These are phyloP conservation scores for Denticeps clupeoides DNA, from an alignment of 2,797 vertebrate species.

Conservation along the genomic window DNA sequence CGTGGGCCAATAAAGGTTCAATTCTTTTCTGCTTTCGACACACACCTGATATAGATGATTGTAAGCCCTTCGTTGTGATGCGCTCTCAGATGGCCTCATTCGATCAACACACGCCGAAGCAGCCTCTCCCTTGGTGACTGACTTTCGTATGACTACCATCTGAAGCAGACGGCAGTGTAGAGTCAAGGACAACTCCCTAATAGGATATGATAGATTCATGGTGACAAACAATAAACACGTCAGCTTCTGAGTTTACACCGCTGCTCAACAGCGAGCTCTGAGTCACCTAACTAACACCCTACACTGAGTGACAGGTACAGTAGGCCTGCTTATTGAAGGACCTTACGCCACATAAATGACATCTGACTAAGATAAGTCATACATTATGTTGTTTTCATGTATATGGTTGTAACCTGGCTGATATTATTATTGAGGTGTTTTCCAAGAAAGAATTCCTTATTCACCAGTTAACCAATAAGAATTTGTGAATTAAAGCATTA, in stretches of 20 bases:
- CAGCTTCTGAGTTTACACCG: conserved; percentile 31
- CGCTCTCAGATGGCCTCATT: conserved; percentile 28
- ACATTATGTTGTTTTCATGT: too few relatives aligned
- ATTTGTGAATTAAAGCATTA: too few relatives aligned
- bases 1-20: conserved; percentile 26
- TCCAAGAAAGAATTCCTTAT: too few relatives aligned
- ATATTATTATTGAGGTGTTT: too few relatives aligned
- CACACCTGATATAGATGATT: conserved; percentile 41
- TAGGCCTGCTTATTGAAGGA: too few relatives aligned
- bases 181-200: conserved; percentile 23
- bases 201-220: conserved; percentile 15
- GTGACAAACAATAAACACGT: conserved; percentile 21
- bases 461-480: too few relatives aligned
- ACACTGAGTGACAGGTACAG: conserved; percentile 26
- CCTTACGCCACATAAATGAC: too few relatives aligned
- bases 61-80: conserved; percentile 35
- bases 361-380: too few relatives aligned
- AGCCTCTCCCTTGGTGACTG: conserved; percentile 13
- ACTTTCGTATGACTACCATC: conserved; percentile 19
- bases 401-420: too few relatives aligned
- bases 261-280: conserved; percentile 21
- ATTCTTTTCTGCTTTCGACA: conserved; percentile 44
- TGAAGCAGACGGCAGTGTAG: conserved; percentile 3
- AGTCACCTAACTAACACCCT: conserved; percentile 29
- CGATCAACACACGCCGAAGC: conserved; percentile 8